Evolutionary conservation across 2,888 invertebrate species (phyloP).

Genomic region (Junonia oenone): DNA sequence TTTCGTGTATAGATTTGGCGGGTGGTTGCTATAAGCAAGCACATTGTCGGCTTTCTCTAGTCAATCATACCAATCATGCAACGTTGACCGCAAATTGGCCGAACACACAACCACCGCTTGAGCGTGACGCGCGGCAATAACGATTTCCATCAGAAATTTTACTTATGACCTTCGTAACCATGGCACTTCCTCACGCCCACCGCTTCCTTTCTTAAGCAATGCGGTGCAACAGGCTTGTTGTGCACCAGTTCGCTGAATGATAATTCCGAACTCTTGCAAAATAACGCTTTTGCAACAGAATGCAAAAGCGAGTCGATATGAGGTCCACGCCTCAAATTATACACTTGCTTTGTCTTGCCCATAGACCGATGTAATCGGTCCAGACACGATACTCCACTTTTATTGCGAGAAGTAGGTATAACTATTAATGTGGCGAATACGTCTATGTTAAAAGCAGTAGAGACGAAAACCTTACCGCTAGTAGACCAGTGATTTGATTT

Average conservation of each 20-base stretch:
- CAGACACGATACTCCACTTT: conserved; percentile 12
- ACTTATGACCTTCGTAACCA: conserved; percentile 58
- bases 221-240: conserved; percentile 56
- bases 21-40: conserved; percentile 1
- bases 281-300: conserved; percentile 61
- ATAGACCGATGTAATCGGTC: conserved; percentile 21
- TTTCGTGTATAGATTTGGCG: neutral
- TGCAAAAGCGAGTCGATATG: conserved; percentile 62
- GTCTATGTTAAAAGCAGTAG: neutral
- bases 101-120: conserved; percentile 30
- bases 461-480: too few species aligned
- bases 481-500: too few species aligned
- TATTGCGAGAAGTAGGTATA: conserved; percentile 5
- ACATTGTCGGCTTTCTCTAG: conserved; percentile 23
- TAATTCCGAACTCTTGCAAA: conserved; percentile 75
- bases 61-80: conserved; percentile 26
- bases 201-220: conserved; percentile 61
- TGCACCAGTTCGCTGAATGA: conserved; percentile 75
- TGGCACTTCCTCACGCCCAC: conserved; percentile 62
- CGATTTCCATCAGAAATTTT: conserved; percentile 51
- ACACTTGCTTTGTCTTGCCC: conserved; percentile 54
- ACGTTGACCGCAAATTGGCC: conserved; percentile 30
- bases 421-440: neutral
- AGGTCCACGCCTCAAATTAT: conserved; percentile 70
- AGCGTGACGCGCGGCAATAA: conserved; percentile 42